Evolutionary conservation across 2,888 invertebrate species (phyloP).

Genomic region (Stenodema calcarata): DNA sequence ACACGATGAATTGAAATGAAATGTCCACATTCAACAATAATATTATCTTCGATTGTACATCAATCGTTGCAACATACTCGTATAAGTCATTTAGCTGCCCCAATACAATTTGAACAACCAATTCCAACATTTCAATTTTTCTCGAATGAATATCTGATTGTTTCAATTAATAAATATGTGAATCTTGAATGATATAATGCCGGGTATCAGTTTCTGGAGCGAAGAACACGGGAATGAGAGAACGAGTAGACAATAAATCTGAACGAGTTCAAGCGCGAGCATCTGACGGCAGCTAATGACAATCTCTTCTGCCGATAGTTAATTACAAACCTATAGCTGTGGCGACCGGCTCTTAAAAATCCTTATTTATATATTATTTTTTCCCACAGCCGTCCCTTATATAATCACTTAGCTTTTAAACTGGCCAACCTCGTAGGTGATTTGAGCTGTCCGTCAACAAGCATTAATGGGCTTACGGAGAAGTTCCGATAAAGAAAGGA

Average conservation of each 20-base stretch:
- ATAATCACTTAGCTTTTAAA: background rate
- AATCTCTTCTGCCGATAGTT: background rate
- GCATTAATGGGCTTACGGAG: background rate
- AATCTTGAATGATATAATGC: background rate
- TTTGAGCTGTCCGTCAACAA: background rate
- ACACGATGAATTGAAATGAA: no score
- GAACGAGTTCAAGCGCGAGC: background rate
- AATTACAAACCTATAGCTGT: background rate
- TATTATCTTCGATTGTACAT: no score
- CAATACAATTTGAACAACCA: no score
- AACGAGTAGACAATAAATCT: background rate
- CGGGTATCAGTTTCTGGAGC: background rate
- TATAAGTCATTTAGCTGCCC: no score
- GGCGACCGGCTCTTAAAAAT: background rate
- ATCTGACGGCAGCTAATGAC: background rate
- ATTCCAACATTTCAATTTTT: no score
- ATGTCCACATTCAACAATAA: no score
- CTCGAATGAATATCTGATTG: background rate
- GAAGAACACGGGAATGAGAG: background rate
- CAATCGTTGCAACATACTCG: no score
- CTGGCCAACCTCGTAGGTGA: background rate
- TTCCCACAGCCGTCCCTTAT: background rate
- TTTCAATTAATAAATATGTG: background rate
- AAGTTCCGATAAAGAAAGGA: background rate
- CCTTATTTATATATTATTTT: background rate